phyloP scores from a whole-genome alignment of 1,140 invertebrate genomes.

The Bombyx mandarina region DNA sequence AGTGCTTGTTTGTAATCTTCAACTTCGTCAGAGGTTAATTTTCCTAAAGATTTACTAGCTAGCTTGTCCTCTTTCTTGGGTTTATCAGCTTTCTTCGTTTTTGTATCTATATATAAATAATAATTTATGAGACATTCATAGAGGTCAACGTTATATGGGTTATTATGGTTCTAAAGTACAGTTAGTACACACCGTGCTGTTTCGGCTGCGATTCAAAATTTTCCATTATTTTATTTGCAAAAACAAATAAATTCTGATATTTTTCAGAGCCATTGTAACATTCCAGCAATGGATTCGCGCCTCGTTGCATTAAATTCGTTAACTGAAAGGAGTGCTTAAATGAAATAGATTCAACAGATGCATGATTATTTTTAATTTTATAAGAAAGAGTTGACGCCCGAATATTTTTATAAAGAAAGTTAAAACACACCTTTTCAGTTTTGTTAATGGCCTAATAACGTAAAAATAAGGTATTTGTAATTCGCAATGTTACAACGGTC shows the following conservation, averaged over 20 bases:
- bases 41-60: conserved; percentile 24
- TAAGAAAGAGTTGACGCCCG: too few relatives aligned
- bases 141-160: background rate
- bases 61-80: conserved; percentile 28
- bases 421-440: too few relatives aligned
- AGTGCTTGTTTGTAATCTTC: conserved; percentile 39
- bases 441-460: too few relatives aligned
- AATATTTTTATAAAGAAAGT: too few relatives aligned
- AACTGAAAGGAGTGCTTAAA: conserved; percentile 22
- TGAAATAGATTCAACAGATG: too few relatives aligned
- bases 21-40: conserved; percentile 22
- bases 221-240: conserved; percentile 34
- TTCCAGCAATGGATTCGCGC: conserved; percentile 45
- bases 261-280: conserved; percentile 34
- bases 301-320: conserved; percentile 41
- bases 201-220: background rate
- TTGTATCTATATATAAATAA: conserved; percentile 17
- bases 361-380: too few relatives aligned
- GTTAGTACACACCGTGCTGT: too few relatives aligned
- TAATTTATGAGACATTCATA: background rate
- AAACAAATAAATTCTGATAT: conserved; percentile 47
- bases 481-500: too few relatives aligned
- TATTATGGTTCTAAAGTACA: background rate
- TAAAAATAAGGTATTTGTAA: too few relatives aligned
- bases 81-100: conserved; percentile 30